Conservation (phyloP, 2,797 vertebrate species). For the Acanthopagrus latus region DNA sequence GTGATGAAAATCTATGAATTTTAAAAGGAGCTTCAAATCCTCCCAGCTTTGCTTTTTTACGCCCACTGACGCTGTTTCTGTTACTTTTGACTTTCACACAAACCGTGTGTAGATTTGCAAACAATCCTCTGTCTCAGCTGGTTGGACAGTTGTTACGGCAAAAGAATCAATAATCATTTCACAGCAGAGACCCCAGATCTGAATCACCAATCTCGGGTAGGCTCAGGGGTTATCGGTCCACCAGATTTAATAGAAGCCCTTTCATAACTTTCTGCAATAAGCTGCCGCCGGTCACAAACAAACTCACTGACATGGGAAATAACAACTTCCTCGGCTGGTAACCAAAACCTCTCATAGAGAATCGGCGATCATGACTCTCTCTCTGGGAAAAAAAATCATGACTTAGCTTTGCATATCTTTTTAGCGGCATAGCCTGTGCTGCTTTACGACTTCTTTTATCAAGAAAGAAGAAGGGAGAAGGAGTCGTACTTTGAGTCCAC, state of each 20-base stretch:
- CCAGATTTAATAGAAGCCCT: conserved; percentile 13
- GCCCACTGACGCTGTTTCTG: background rate
- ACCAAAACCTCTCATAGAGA: conserved; percentile 3
- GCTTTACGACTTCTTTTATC: background rate
- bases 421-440: background rate
- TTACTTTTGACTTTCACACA: conserved; percentile 4
- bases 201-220: conserved; percentile 10
- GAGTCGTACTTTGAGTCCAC: conserved; percentile 89
- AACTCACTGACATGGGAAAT: conserved; percentile 27
- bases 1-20: background rate
- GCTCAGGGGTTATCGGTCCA: conserved; percentile 9
- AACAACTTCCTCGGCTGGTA: background rate
- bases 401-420: background rate
- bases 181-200: conserved; percentile 18
- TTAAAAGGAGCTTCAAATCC: background rate
- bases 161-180: conserved; percentile 33
- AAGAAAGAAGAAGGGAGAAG: background rate
- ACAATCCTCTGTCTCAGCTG: conserved; percentile 5
- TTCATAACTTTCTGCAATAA: conserved; percentile 33
- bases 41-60: conserved; percentile 5
- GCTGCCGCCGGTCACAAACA: conserved; percentile 29
- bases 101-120: conserved; percentile 14
- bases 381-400: background rate
- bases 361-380: conserved; percentile 1
- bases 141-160: background rate